Evolutionary conservation across 64 coral and sea anemone species (phyloP), one percentile per base, ranked within the genome.

Genomic region (Pocillopora verrucosa): DNA sequence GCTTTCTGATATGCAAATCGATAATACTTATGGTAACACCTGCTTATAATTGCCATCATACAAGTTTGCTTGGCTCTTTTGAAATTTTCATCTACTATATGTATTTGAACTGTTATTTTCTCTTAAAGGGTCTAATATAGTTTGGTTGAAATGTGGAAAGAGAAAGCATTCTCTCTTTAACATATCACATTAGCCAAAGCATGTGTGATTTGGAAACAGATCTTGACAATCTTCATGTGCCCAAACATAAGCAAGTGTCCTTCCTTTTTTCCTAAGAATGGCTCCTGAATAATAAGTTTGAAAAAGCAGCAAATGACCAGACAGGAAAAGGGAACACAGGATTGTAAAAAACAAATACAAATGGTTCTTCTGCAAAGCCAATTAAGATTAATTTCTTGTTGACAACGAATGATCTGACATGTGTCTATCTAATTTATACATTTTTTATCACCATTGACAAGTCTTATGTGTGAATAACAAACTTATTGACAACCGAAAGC

Each of bases 371-470:
- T 70, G 4, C 67, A 5, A 24, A 24, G 25, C 0, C 25, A 70
- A 70, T 15, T 63, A 63, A 70, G 67, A 16, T 9, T 20, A 67
- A 20, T 7, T 67, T 16, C 5, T 16, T 3, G 7, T 3, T 73
- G 24, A 73, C 17, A 73, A 73, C 17, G 11, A 51, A 51, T 51
- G 41, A 51, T 51, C 41, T 51, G 41, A 51, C 41, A 51, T 51
- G 59, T 59, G 16, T 57, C 41, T 56, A 45, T 77, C 19, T 51
- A 77, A 56, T 56, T 4, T 77, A 24, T 56, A 41, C 75, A 51
- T 17, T 77, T 70, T 15, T 68, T 60, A 62, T 83, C 62, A 83
- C 61, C 36, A 30, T 16, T 67, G 60, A 83, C 61, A 83, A n/a
- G 37, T 38, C 36, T 38, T 83, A 34, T 17, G 35, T 41, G 60